A percentile compares a stretch with the other conserved stretches of the same genome.
Conservation (phyloP, 2,888 invertebrate genomes). For the Xestia xanthographa region DNA sequence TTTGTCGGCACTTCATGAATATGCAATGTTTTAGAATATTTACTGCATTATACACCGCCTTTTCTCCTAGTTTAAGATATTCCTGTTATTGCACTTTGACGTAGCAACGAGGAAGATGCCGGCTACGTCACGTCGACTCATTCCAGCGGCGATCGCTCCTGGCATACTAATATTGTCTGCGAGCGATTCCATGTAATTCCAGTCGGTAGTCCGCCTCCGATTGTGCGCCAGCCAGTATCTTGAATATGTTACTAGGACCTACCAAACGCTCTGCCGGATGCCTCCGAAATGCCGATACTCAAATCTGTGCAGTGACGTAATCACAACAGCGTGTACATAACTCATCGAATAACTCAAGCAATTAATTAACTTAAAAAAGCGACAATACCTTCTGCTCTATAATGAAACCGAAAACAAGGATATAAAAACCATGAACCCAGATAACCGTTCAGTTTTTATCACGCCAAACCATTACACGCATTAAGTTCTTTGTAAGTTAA, state of each 20-base stretch:
- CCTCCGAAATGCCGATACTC: constrained; percentile 54
- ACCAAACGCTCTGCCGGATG: constrained; percentile 36
- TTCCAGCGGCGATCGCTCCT: constrained; percentile 85
- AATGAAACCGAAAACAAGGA: neutral
- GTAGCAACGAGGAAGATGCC: constrained; percentile 78
- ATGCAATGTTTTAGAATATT: constrained; percentile 56
- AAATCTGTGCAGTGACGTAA: constrained; percentile 40
- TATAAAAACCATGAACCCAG: neutral
- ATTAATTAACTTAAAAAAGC: constrained; percentile 6
- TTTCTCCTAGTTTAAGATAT: constrained; percentile 75
- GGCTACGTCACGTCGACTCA: constrained; percentile 86
- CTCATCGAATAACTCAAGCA: neutral
- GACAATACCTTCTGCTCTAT: neutral
- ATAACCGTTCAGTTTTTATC: constrained; percentile 27
- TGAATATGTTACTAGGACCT: constrained; percentile 83
- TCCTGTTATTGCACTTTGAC: constrained; percentile 85
- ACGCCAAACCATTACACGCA: constrained; percentile 22
- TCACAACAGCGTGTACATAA: constrained; percentile 12
- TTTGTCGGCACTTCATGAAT: constrained; percentile 37
- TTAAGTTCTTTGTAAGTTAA: constrained; percentile 49
- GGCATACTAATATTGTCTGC: constrained; percentile 88
- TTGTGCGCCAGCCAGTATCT: constrained; percentile 84
- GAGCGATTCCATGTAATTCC: constrained; percentile 87
- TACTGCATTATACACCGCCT: constrained; percentile 48
- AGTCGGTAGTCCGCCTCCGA: constrained; percentile 81